These are phyloP conservation scores for Cryptocephalus primarius DNA, from an alignment of 2,888 invertebrate genomes.

Conservation along the genomic window DNA sequence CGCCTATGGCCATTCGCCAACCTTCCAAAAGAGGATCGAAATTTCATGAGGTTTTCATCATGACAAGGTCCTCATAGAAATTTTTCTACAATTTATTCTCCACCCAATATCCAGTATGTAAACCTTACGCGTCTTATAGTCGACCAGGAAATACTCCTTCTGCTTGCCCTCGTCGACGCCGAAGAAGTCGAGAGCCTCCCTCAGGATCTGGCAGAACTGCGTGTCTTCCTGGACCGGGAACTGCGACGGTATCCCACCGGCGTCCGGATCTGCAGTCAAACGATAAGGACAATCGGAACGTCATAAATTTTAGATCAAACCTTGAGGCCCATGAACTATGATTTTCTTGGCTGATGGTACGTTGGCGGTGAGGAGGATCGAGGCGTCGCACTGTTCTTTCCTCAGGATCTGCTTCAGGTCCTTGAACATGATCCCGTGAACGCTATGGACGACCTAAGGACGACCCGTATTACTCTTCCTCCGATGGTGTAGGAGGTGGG, in stretches of 20 bases:
- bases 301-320: conserved; percentile 29
- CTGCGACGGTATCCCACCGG: conserved; percentile 93
- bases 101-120: no score
- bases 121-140: conserved; percentile 89
- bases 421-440: conserved; percentile 98
- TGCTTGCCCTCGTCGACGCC: conserved; percentile 86
- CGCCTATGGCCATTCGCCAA: no score
- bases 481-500: neutral
- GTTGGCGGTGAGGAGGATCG: conserved; percentile 93
- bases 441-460: conserved; percentile 85
- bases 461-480: neutral
- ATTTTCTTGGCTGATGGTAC: conserved; percentile 99
- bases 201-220: conserved; percentile 86
- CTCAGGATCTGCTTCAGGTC: conserved; percentile 96
- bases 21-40: no score
- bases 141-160: conserved; percentile 88
- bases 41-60: no score
- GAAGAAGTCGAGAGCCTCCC: conserved; percentile 94
- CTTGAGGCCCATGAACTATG: conserved; percentile 85
- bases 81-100: no score
- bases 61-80: no score
- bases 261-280: conserved; percentile 55
- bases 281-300: neutral
- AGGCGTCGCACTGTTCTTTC: conserved; percentile 98
- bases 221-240: conserved; percentile 98